Conservation (phyloP, 2,888 invertebrate species). For the Cataglyphis livida region DNA sequence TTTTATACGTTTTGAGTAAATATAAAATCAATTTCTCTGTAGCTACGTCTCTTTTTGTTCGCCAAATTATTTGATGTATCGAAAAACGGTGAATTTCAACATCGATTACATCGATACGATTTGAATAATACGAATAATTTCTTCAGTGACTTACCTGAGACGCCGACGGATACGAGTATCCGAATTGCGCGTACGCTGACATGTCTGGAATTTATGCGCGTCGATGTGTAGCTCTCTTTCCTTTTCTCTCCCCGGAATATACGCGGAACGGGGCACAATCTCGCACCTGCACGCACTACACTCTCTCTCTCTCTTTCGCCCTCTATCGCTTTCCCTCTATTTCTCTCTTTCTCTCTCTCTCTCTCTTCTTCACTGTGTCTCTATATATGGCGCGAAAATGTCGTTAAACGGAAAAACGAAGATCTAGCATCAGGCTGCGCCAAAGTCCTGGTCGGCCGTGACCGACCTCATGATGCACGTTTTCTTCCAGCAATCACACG, state of each 20-base stretch:
- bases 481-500: neutral
- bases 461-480: slow-evolving; percentile 63
- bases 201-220: slow-evolving; percentile 74
- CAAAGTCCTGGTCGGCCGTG: slow-evolving; percentile 49
- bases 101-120: neutral
- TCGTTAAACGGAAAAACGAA: slow-evolving; percentile 38
- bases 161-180: slow-evolving; percentile 96
- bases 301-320: slow-evolving; percentile 64
- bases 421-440: slow-evolving; percentile 77
- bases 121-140: neutral
- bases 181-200: slow-evolving; percentile 96
- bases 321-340: slow-evolving; percentile 46
- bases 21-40: neutral
- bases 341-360: slow-evolving; percentile 57
- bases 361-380: slow-evolving; percentile 56
- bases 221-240: slow-evolving; percentile 26
- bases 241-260: slow-evolving; percentile 43
- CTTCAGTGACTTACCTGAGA: slow-evolving; percentile 91
- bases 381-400: slow-evolving; percentile 30
- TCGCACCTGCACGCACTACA: slow-evolving; percentile 80
- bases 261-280: slow-evolving; percentile 67
- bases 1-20: no score
- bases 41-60: no score
- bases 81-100: neutral
- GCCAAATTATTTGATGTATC: neutral